These are phyloP conservation scores for Tetramorium bicarinatum DNA, from an alignment of 2,888 invertebrate species.

Conservation along the genomic window DNA sequence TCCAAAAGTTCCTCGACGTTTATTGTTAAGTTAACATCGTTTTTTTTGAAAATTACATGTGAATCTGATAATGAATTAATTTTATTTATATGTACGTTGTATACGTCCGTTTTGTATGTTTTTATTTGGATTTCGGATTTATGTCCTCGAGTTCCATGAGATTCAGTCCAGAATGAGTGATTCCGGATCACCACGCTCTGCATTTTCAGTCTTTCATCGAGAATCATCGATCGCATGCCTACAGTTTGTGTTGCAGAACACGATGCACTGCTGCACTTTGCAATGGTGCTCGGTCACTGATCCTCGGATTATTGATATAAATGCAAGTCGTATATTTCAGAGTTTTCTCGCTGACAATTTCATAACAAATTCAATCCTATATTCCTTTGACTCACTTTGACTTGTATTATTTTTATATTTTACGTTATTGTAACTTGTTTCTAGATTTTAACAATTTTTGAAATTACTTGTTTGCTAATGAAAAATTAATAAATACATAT, in stretches of 20 bases:
- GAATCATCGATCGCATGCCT: slow-evolving; percentile 78
- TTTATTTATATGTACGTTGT: not conserved
- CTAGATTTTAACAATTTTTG: not conserved
- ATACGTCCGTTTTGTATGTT: not conserved
- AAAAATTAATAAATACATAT: not conserved
- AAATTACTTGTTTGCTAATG: not conserved
- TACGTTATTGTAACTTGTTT: slow-evolving; percentile 2
- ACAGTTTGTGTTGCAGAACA: slow-evolving; percentile 67
- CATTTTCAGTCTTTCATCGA: slow-evolving; percentile 75
- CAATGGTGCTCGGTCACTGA: slow-evolving; percentile 76
- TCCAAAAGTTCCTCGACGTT: not conserved
- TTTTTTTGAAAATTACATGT: not conserved
- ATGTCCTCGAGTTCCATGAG: not conserved
- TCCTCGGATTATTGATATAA: slow-evolving; percentile 15
- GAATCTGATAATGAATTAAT: not conserved
- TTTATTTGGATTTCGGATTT: not conserved
- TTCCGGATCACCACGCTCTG: slow-evolving; percentile 79
- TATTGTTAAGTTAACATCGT: not conserved
- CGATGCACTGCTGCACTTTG: slow-evolving; percentile 73
- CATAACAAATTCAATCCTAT: not conserved
- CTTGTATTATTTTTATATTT: not conserved
- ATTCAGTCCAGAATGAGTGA: not conserved
- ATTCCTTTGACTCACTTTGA: not conserved
- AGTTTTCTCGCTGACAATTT: not conserved
- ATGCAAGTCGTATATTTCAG: not conserved